phyloP scores from a whole-genome alignment of 2,888 invertebrate genomes.

The Catocala nupta region DNA sequence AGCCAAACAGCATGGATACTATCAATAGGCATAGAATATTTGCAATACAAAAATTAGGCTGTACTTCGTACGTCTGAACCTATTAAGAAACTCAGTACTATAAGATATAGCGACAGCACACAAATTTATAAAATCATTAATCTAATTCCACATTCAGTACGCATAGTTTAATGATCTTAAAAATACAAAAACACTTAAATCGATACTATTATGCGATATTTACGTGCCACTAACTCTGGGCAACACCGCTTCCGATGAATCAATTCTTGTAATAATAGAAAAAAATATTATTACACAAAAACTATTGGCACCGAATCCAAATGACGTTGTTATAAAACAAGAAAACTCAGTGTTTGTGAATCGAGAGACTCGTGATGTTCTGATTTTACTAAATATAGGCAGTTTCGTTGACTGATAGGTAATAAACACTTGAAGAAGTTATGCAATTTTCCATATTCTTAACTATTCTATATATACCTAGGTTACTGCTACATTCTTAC shows the following conservation, averaged over 20 bases:
- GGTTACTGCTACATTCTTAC: no score
- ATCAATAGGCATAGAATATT: no score
- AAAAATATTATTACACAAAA: slow-evolving; percentile 28
- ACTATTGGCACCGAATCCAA: slow-evolving; percentile 28
- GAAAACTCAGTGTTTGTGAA: no score
- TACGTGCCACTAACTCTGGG: slow-evolving; percentile 28
- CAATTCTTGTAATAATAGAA: slow-evolving; percentile 38
- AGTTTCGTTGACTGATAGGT: background rate
- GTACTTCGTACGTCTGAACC: no score
- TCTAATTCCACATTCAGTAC: slow-evolving; percentile 1
- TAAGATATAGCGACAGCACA: background rate
- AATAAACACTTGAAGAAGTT: background rate
- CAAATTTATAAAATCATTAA: slow-evolving; percentile 4
- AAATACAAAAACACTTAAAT: slow-evolving; percentile 2
- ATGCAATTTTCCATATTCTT: background rate
- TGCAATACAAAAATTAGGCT: no score
- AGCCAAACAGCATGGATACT: no score
- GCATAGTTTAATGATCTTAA: background rate
- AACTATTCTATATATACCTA: no score
- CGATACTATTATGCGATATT: slow-evolving; percentile 25
- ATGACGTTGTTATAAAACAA: background rate
- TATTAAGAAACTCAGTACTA: no score
- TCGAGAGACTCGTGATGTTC: background rate
- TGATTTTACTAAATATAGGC: background rate
- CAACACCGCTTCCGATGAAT: slow-evolving; percentile 41